Percentiles rank a stretch among this genome's conserved stretches.
Evolutionary conservation across 2,113 vertebrate genomes (phyloP).

Genomic region (Osmerus eperlanus): DNA sequence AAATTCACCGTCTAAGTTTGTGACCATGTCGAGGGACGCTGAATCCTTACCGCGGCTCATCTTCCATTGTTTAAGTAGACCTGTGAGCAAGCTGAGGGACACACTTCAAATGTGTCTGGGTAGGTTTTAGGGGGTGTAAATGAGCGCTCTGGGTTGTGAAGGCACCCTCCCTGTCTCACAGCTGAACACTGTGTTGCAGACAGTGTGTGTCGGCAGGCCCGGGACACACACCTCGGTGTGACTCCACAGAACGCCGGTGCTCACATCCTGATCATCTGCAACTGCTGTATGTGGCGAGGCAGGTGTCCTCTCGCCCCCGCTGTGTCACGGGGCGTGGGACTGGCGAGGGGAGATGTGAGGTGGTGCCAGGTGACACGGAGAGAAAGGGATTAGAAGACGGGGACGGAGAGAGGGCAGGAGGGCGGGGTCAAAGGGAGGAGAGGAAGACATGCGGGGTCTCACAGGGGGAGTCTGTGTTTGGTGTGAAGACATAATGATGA

Average conservation of each 20-base stretch:
- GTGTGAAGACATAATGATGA: slow-evolving; percentile 68
- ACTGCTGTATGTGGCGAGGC: slow-evolving; percentile 61
- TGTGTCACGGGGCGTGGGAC: slow-evolving; percentile 51
- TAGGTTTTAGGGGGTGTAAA: slow-evolving; percentile 38
- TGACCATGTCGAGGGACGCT: no score
- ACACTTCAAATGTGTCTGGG: slow-evolving; percentile 16
- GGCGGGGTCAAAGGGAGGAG: slow-evolving; percentile 18
- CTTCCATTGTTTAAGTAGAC: no score
- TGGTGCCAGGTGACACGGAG: slow-evolving; percentile 33
- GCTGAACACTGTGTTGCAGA: neutral
- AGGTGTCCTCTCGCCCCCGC: slow-evolving; percentile 55
- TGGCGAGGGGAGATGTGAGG: slow-evolving; percentile 32
- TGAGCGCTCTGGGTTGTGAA: slow-evolving; percentile 6
- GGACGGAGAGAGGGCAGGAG: slow-evolving; percentile 34
- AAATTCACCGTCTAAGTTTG: neutral
- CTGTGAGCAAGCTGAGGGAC: neutral
- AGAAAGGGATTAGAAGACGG: slow-evolving; percentile 13
- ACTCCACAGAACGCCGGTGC: slow-evolving; percentile 48
- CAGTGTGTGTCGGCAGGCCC: no score
- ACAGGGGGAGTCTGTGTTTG: slow-evolving; percentile 47
- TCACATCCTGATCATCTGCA: slow-evolving; percentile 68
- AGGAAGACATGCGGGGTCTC: slow-evolving; percentile 14
- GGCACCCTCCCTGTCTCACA: slow-evolving; percentile 23
- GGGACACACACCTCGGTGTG: slow-evolving; percentile 52
- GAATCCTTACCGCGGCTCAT: no score